phyloP scores from a whole-genome alignment of 2,888 invertebrate genomes.

The Andrena marginata region DNA sequence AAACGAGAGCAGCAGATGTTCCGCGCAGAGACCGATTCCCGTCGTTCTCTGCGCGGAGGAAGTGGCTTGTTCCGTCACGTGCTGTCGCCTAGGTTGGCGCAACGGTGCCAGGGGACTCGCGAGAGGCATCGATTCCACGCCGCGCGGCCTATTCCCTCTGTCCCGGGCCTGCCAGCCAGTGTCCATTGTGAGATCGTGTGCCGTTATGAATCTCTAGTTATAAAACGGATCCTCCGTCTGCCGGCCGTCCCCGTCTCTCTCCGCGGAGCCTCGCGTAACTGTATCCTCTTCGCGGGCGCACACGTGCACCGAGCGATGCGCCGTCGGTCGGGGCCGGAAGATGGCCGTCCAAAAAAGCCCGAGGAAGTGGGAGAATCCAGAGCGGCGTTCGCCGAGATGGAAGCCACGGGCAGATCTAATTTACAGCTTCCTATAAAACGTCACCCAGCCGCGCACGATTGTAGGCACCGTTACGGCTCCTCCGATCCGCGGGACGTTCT shows the following conservation, averaged over 20 bases:
- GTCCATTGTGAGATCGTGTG: conserved; percentile 74
- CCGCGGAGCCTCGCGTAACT: conserved; percentile 81
- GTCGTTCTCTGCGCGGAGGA: no score
- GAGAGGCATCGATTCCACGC: conserved; percentile 47
- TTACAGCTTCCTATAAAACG: conserved; percentile 54
- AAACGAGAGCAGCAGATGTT: no score
- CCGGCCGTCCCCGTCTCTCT: conserved; percentile 41
- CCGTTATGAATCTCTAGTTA: conserved; percentile 83
- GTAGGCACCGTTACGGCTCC: conserved; percentile 62
- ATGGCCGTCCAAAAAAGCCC: conserved; percentile 4
- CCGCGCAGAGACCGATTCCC: no score
- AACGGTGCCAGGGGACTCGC: conserved; percentile 31
- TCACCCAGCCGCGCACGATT: conserved; percentile 13
- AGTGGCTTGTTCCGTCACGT: background rate
- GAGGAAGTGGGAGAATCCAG: conserved; percentile 44
- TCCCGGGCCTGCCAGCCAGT: conserved; percentile 50
- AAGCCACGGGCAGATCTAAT: conserved; percentile 33
- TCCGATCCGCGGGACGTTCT: conserved; percentile 58
- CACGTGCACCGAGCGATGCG: conserved; percentile 61
- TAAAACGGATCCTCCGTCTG: conserved; percentile 79
- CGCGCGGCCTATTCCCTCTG: conserved; percentile 49
- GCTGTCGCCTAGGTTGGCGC: background rate
- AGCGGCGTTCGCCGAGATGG: conserved; percentile 40
- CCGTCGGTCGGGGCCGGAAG: conserved; percentile 26
- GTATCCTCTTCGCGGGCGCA: conserved; percentile 75